phyloP scores from a whole-genome alignment of 2,797 vertebrate species.

The Clarias fuscus region DNA sequence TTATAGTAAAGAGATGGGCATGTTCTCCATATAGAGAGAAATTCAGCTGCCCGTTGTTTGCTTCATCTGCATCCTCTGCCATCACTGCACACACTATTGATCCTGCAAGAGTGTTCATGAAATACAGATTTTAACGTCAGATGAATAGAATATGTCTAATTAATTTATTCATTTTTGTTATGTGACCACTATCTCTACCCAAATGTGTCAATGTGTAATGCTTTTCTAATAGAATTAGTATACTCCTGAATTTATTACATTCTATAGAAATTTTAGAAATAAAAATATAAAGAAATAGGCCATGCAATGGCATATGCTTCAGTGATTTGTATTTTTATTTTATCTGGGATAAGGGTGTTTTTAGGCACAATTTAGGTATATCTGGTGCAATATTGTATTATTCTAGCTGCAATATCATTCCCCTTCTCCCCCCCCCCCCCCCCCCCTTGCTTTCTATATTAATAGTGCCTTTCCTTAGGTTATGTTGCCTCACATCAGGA shows the following conservation, averaged over 20 bases:
- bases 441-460: no score
- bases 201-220: background rate
- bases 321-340: background rate
- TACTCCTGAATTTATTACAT: background rate
- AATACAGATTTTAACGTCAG: background rate
- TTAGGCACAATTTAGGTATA: background rate
- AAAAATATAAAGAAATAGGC: background rate
- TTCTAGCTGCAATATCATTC: no score
- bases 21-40: conserved; percentile 72
- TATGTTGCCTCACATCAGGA: no score
- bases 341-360: background rate
- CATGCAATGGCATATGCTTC: background rate
- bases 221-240: background rate
- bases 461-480: no score
- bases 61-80: conserved; percentile 72
- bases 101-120: conserved; percentile 61
- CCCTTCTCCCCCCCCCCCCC: no score
- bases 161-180: background rate
- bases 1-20: conserved; percentile 69
- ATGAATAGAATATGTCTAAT: background rate
- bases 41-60: conserved; percentile 71
- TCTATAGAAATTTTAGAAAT: background rate
- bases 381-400: no score
- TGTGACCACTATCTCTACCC: background rate
- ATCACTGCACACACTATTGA: conserved; percentile 71